These are phyloP conservation scores for Felis catus DNA, from an alignment of 2,113 vertebrate species.

Conservation along the genomic window F.catus_Fca126_mat1.0 CM031413.1:24918501-24919000, in stretches of 20 bases:
- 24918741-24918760: not conserved
- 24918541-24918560: not conserved
- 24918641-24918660: not conserved
- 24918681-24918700: conserved; percentile 36
- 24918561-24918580: conserved; percentile 13
- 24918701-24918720: not conserved
- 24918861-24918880: not conserved
- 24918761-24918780: conserved; percentile 35
- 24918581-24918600: not conserved
- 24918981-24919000: not conserved
- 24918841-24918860: not conserved
- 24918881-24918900: not conserved
- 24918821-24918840: conserved; percentile 30
- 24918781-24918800: not conserved
- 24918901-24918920: not conserved
- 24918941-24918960: not conserved
- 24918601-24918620: not conserved
- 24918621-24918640: not conserved
- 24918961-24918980: not conserved
- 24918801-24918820: conserved; percentile 32
- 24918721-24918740: conserved; percentile 45
- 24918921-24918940: not conserved
- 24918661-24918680: not conserved
- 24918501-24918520: not conserved
- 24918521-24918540: not conserved